Conservation (phyloP, 2,888 invertebrate species). For the Allolobophora icterica region DNA sequence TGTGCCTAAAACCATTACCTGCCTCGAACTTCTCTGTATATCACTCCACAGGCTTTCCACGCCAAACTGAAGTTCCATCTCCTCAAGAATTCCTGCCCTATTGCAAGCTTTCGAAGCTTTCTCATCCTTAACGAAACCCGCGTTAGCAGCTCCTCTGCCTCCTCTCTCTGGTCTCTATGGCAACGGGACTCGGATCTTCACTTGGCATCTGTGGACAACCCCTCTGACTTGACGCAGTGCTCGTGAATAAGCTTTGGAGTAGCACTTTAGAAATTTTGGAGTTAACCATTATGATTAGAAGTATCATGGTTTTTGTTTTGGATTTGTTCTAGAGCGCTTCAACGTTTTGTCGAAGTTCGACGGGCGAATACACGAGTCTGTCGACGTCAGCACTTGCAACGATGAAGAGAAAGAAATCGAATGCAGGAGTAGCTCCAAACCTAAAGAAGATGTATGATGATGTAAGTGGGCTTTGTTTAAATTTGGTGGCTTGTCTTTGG, state of each 20-base stretch:
- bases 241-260: neutral
- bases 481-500: no score
- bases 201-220: neutral
- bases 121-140: no score
- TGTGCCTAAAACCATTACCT: no score
- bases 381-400: conserved; percentile 7
- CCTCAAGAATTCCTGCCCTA: no score
- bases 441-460: conserved; percentile 98
- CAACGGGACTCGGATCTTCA: neutral
- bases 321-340: neutral
- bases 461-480: conserved; percentile 57
- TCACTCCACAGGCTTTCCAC: no score
- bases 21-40: no score
- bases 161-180: no score
- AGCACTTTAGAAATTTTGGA: no score
- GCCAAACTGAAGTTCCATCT: no score
- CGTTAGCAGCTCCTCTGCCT: no score
- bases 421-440: conserved; percentile 67
- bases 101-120: no score
- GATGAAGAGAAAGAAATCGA: conserved; percentile 14
- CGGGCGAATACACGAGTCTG: neutral
- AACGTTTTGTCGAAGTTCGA: neutral
- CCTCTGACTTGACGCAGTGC: neutral
- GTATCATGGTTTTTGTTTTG: neutral
- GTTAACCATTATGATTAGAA: no score